Evolutionary conservation across 2,888 invertebrate genomes (phyloP).

Genomic region (Ametastegia equiseti): DNA sequence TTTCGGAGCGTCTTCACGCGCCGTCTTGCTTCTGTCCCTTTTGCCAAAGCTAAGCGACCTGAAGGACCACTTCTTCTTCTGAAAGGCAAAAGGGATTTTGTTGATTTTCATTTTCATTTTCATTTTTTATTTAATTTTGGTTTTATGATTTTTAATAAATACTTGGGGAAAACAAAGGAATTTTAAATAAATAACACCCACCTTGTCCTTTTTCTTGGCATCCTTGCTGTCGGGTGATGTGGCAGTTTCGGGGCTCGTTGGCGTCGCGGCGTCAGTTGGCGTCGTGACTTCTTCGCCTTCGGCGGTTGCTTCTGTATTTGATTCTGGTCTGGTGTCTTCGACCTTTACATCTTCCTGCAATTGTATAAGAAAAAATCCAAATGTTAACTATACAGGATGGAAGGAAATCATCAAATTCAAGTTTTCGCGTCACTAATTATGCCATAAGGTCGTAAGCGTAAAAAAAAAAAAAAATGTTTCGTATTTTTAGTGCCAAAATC

Average conservation of each 20-base stretch:
- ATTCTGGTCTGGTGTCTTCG: constrained; percentile 56
- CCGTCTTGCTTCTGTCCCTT: constrained; percentile 92
- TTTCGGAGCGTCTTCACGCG: constrained; percentile 81
- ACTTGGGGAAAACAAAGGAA: too few relatives aligned
- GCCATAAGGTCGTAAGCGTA: too few relatives aligned
- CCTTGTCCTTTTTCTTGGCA: constrained; percentile 73
- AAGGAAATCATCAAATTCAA: too few relatives aligned
- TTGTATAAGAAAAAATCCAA: too few relatives aligned
- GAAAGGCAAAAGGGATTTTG: constrained; percentile 60
- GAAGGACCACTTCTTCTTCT: constrained; percentile 94
- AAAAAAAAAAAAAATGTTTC: too few relatives aligned
- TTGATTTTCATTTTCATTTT: background rate
- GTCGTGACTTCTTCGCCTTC: constrained; percentile 71
- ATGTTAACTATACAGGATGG: too few relatives aligned
- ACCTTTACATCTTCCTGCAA: constrained; percentile 39
- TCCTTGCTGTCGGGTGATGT: constrained; percentile 73
- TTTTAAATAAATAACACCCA: constrained; percentile 53
- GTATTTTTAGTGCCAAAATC: too few relatives aligned
- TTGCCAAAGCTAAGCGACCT: constrained; percentile 92
- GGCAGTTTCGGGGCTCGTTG: constrained; percentile 68
- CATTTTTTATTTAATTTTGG: background rate
- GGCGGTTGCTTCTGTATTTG: constrained; percentile 64
- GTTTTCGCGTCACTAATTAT: too few relatives aligned
- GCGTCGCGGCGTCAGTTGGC: constrained; percentile 69
- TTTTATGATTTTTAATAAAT: background rate